Evolutionary conservation across 2,797 vertebrate species (phyloP).

Genomic region (Sebastiscus albofasciatus): DNA sequence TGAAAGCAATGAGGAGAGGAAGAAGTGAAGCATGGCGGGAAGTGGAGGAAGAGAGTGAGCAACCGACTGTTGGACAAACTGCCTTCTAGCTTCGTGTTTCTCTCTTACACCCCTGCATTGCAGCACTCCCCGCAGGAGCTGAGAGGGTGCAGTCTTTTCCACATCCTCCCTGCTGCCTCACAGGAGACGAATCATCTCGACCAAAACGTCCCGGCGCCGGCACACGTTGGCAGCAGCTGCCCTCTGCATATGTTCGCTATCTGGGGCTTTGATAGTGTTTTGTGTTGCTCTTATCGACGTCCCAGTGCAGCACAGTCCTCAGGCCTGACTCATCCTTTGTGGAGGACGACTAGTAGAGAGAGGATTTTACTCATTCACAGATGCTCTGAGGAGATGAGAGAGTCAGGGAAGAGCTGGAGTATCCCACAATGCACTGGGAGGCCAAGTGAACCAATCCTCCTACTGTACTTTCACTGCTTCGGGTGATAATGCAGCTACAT

Average conservation of each 20-base stretch:
- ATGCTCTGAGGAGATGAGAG: constrained; percentile 1
- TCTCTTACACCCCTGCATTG: constrained; percentile 85
- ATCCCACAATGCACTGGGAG: constrained; percentile 50
- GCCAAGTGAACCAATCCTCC: background rate
- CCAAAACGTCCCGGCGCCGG: constrained; percentile 43
- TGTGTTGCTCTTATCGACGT: constrained; percentile 31
- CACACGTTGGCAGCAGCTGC: constrained; percentile 22
- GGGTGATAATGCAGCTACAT: constrained; percentile 34
- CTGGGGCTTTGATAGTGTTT: constrained; percentile 24
- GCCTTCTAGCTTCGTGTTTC: constrained; percentile 70
- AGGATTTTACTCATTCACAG: constrained; percentile 29
- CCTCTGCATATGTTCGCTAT: constrained; percentile 13
- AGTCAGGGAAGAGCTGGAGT: constrained; percentile 15
- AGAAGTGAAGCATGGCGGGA: constrained; percentile 9
- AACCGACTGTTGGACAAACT: constrained; percentile 46
- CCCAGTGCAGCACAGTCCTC: constrained; percentile 33
- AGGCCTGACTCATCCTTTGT: constrained; percentile 33
- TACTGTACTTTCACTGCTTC: background rate
- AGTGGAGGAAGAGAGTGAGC: constrained; percentile 35
- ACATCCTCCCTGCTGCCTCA: constrained; percentile 64
- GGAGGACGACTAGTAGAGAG: background rate
- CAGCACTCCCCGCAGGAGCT: constrained; percentile 82
- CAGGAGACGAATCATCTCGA: constrained; percentile 61
- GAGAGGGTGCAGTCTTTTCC: constrained; percentile 72
- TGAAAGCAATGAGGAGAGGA: constrained; percentile 9